phyloP scores from a whole-genome alignment of 2,888 invertebrate genomes.

The Melieria crassipennis region DNA sequence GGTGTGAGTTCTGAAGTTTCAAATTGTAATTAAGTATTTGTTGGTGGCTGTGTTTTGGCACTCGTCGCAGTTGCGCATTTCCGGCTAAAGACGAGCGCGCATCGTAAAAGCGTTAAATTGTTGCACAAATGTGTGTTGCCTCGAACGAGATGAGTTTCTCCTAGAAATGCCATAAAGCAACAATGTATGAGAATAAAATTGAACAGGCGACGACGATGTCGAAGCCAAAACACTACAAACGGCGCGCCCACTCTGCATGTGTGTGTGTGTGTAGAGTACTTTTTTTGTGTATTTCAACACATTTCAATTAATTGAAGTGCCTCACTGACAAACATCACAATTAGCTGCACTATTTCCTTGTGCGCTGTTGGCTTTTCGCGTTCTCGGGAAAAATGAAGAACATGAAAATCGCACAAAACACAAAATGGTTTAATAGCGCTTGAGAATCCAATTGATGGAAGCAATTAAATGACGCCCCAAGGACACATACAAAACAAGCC shows the following conservation, averaged over 20 bases:
- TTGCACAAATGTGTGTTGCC: slow-evolving; percentile 29
- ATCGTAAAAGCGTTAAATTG: slow-evolving; percentile 30
- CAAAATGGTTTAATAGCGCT: slow-evolving; percentile 60
- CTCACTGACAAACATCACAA: slow-evolving; percentile 28
- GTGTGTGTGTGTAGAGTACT: background rate
- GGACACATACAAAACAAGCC: slow-evolving; percentile 60
- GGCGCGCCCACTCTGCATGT: background rate
- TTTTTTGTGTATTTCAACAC: slow-evolving; percentile 1
- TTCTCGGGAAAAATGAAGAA: background rate
- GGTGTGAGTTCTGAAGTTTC: slow-evolving; percentile 50
- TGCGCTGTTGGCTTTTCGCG: slow-evolving; percentile 11
- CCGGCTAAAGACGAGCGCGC: slow-evolving; percentile 8
- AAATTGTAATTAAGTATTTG: slow-evolving; percentile 45
- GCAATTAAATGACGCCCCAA: slow-evolving; percentile 66
- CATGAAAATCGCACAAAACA: background rate
- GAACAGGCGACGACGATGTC: background rate
- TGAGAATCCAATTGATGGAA: slow-evolving; percentile 64
- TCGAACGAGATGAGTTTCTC: slow-evolving; percentile 8
- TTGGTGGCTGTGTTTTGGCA: slow-evolving; percentile 22
- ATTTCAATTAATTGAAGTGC: slow-evolving; percentile 39
- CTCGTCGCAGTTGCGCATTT: slow-evolving; percentile 24
- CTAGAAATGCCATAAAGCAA: slow-evolving; percentile 24
- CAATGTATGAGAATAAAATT: slow-evolving; percentile 22
- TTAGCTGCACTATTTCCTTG: slow-evolving; percentile 13
- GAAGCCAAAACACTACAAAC: background rate